Evolutionary conservation across 2,113 vertebrate species (phyloP).

Genomic region (Amia ocellicauda): DNA sequence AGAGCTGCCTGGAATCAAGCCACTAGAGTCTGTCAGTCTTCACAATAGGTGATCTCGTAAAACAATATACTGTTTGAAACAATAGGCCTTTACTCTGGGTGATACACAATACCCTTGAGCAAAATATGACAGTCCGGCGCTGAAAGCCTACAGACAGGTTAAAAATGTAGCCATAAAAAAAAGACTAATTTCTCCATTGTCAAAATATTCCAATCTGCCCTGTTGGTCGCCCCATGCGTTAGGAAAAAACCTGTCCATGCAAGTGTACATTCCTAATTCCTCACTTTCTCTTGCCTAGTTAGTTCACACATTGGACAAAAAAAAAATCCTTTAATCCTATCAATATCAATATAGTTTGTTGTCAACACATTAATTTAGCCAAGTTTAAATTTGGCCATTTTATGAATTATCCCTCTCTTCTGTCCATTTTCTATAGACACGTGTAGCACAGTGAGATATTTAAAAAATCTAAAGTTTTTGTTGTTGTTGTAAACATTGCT

Average conservation of each 20-base stretch:
- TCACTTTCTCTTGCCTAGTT: not conserved
- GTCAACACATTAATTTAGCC: not conserved
- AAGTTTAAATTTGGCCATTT: too few relatives aligned
- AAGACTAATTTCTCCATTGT: conserved; percentile 37
- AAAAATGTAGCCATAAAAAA: conserved; percentile 36
- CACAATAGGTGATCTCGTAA: conserved; percentile 66
- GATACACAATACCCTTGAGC: conserved; percentile 59
- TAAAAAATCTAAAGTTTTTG: too few relatives aligned
- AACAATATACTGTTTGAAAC: conserved; percentile 68
- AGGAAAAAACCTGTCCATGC: conserved; percentile 53
- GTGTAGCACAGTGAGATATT: too few relatives aligned
- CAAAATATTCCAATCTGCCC: conserved; percentile 16
- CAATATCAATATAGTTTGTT: not conserved
- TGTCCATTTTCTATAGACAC: too few relatives aligned
- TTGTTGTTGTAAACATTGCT: too few relatives aligned
- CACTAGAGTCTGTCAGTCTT: conserved; percentile 57
- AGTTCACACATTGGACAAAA: not conserved
- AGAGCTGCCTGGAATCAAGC: conserved; percentile 51
- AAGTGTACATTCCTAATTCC: conserved; percentile 49
- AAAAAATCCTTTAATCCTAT: not conserved
- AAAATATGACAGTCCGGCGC: conserved; percentile 7
- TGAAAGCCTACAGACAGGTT: conserved; percentile 47
- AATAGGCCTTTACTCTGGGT: conserved; percentile 53
- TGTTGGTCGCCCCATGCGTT: conserved; percentile 22
- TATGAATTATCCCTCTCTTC: too few relatives aligned